Evolutionary conservation across 1,140 invertebrate genomes (phyloP).

Genomic region (Sminthurinus signatus): DNA sequence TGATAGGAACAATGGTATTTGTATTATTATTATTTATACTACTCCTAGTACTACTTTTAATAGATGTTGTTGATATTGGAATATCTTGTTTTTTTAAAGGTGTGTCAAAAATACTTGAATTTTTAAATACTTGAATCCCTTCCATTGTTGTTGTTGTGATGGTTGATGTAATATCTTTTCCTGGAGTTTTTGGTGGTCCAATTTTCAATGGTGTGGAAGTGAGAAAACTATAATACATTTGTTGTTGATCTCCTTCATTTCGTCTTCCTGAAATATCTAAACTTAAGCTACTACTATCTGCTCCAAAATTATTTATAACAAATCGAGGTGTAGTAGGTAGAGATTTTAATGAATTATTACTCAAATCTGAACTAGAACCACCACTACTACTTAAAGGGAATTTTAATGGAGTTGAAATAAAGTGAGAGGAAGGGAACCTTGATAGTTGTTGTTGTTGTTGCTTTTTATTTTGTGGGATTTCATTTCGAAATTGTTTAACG

Average conservation of each 20-base stretch:
- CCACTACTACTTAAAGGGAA: neutral
- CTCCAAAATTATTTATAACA: too few species aligned
- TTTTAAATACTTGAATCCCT: neutral
- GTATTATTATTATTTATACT: too few species aligned
- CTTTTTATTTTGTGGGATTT: too few species aligned
- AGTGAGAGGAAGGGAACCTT: too few species aligned
- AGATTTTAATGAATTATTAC: too few species aligned
- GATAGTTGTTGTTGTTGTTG: neutral
- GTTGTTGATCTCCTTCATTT: too few species aligned
- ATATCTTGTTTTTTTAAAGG: neutral
- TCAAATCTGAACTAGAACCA: neutral
- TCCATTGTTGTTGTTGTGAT: neutral
- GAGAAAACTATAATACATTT: neutral
- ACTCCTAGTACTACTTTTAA: too few species aligned
- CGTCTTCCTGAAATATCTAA: neutral
- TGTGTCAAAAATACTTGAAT: conserved; percentile 18
- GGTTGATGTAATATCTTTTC: neutral
- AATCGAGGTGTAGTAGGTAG: too few species aligned
- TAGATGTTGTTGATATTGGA: too few species aligned
- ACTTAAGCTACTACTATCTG: too few species aligned
- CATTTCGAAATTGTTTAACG: too few species aligned
- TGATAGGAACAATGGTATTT: too few species aligned
- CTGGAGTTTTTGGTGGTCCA: conserved; percentile 13
- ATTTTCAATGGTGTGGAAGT: conserved; percentile 14
- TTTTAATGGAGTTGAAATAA: neutral